Conservation (phyloP, 2,797 vertebrate species). For the Takifugu ocellatus region DNA sequence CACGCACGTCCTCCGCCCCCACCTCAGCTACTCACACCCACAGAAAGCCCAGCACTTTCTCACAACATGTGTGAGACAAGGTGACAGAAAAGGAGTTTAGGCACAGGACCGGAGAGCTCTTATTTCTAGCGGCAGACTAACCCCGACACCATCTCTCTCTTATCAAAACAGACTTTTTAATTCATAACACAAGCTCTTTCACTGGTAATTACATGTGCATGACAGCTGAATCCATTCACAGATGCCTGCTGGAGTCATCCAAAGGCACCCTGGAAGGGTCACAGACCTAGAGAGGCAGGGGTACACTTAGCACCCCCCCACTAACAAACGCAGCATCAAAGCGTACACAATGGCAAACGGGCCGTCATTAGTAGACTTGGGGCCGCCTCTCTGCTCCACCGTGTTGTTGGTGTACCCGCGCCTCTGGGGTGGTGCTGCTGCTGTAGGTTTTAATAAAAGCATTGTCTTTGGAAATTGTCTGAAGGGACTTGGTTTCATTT, state of each 20-base stretch:
- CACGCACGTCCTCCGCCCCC: constrained; percentile 48
- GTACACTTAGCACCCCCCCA: constrained; percentile 10
- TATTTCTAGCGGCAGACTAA: constrained; percentile 55
- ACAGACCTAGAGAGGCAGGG: constrained; percentile 7
- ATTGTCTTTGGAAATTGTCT: constrained; percentile 80
- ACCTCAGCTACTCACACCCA: constrained; percentile 32
- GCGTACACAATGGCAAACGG: constrained; percentile 58
- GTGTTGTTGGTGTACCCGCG: constrained; percentile 62
- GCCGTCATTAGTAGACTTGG: constrained; percentile 71
- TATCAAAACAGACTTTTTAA: constrained; percentile 20
- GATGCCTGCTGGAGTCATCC: constrained; percentile 28
- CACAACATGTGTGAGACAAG: constrained; percentile 63
- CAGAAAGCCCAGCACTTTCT: constrained; percentile 45
- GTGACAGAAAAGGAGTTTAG: constrained; percentile 61
- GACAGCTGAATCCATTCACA: constrained; percentile 26
- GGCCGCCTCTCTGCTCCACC: constrained; percentile 61
- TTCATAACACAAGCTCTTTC: constrained; percentile 43
- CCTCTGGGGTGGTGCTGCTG: constrained; percentile 67
- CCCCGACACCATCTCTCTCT: constrained; percentile 28
- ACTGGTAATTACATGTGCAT: constrained; percentile 27
- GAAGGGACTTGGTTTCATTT: constrained; percentile 76
- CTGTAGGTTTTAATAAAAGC: constrained; percentile 84
- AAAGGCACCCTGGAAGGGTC: constrained; percentile 8
- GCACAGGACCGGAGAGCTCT: constrained; percentile 49
- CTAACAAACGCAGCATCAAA: constrained; percentile 39